These are phyloP conservation scores for Gymnosoma rotundatum DNA, from an alignment of 2,888 invertebrate genomes.

Conservation along the genomic window DNA sequence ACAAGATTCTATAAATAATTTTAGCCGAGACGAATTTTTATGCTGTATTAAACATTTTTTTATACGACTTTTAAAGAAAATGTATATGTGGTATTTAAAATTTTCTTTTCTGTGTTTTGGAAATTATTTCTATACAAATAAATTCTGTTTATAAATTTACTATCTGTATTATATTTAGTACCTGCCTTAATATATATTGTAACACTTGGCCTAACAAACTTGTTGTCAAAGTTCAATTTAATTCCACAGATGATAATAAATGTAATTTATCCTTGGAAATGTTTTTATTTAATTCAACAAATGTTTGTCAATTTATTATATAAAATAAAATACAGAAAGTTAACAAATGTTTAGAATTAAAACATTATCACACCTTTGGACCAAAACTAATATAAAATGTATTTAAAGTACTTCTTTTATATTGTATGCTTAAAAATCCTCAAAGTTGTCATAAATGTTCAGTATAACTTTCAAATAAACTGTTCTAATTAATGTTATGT, in stretches of 20 bases:
- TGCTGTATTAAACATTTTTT: too few species aligned
- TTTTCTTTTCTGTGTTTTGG: too few species aligned
- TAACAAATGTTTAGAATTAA: neutral
- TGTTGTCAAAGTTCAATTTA: constrained; percentile 2
- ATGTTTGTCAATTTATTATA: constrained; percentile 1
- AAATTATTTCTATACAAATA: too few species aligned
- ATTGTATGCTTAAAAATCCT: too few species aligned
- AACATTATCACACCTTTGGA: neutral
- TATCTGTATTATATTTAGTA: too few species aligned
- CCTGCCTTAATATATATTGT: neutral
- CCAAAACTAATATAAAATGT: neutral
- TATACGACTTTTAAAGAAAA: too few species aligned
- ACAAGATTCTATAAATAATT: too few species aligned
- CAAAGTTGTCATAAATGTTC: constrained; percentile 31
- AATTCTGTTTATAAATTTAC: too few species aligned
- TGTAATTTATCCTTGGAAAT: neutral
- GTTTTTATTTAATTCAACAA: neutral
- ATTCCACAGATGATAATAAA: neutral
- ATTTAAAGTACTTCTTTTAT: too few species aligned
- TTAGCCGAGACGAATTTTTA: too few species aligned
- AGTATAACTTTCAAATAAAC: neutral
- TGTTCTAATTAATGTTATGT: constrained; percentile 8
- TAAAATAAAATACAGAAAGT: neutral
- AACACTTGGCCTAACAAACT: neutral
- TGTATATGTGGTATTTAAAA: too few species aligned